Conservation (phyloP, 2,888 invertebrate genomes). For the Campaea margaritaria region DNA sequence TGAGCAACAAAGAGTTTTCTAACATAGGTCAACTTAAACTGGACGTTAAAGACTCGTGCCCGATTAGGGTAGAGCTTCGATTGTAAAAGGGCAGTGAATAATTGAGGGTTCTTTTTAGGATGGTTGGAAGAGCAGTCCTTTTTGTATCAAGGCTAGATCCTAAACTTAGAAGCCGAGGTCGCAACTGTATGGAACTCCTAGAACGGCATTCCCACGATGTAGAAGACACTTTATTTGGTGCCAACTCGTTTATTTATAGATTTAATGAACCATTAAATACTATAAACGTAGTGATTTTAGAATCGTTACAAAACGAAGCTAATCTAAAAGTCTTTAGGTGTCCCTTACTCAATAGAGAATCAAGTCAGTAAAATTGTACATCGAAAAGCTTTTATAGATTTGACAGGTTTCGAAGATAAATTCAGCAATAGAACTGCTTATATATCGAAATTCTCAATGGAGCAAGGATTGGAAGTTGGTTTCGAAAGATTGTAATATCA, state of each 20-base stretch:
- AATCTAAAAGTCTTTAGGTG: neutral
- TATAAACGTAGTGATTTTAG: conserved; percentile 11
- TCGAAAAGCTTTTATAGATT: conserved; percentile 10
- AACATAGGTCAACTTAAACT: conserved; percentile 13
- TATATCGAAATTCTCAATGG: neutral
- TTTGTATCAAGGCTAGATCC: conserved; percentile 29
- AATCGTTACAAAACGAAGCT: conserved; percentile 3
- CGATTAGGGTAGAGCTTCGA: conserved; percentile 23
- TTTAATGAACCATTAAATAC: conserved; percentile 22
- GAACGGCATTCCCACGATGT: conserved; percentile 25
- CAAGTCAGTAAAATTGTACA: conserved; percentile 8
- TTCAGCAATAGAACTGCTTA: conserved; percentile 1
- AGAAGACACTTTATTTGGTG: conserved; percentile 19
- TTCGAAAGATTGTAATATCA: no score
- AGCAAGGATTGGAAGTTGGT: no score
- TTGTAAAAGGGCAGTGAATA: conserved; percentile 26
- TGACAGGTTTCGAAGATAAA: conserved; percentile 15
- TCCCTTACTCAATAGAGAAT: conserved; percentile 14
- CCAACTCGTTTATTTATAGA: conserved; percentile 15
- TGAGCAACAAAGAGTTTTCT: neutral
- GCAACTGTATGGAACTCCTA: conserved; percentile 18
- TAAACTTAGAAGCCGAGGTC: conserved; percentile 28
- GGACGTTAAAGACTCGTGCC: neutral
- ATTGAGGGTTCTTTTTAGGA: conserved; percentile 19
- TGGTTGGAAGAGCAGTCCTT: conserved; percentile 24